These are phyloP conservation scores for Urocitellus parryii DNA, from an alignment of 2,113 vertebrate species.

Conservation along the genomic window DNA sequence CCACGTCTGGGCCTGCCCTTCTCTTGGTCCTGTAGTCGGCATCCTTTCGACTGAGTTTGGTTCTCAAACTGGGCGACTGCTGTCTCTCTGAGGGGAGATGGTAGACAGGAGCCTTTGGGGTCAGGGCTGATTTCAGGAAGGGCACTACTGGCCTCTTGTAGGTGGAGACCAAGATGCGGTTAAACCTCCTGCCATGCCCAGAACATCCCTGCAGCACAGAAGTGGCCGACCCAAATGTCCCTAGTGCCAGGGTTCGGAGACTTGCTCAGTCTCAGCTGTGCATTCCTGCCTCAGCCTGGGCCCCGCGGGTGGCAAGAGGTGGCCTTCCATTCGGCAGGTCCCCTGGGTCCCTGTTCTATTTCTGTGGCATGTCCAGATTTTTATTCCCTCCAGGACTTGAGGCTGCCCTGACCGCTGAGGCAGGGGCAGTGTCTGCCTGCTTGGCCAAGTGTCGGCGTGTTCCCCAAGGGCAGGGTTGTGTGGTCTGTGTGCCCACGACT, in stretches of 20 bases:
- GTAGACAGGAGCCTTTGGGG: not conserved
- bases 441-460: fast-evolving
- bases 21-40: not conserved
- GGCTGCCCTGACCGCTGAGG: not conserved
- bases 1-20: no score
- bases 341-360: fast-evolving
- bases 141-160: no score
- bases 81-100: no score
- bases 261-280: fast-evolving
- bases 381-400: not conserved
- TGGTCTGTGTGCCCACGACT: not conserved
- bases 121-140: fast-evolving
- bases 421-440: not conserved
- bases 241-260: fast-evolving
- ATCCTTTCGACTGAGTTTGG: no score
- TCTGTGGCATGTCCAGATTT: no score
- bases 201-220: not conserved
- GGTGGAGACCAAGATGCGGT: no score
- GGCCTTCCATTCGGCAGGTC: not conserved
- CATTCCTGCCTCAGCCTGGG: not conserved
- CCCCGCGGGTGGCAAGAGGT: fast-evolving
- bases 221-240: fast-evolving
- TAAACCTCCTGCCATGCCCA: fast-evolving
- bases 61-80: fast-evolving
- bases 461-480: fast-evolving